phyloP scores from a whole-genome alignment of 2,113 vertebrate species.

The Dermatemys mawii region DNA sequence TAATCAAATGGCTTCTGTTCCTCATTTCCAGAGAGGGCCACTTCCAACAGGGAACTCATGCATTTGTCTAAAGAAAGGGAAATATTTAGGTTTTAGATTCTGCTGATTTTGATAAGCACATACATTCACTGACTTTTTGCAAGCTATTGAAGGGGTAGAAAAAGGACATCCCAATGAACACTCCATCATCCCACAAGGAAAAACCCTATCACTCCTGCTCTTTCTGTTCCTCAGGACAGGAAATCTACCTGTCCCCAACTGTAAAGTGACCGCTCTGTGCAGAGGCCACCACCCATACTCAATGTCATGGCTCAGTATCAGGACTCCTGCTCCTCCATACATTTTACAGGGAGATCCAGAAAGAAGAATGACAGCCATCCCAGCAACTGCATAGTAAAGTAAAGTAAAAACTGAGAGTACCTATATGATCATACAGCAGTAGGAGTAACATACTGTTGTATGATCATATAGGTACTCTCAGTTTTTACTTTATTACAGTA shows the following conservation, averaged over 20 bases:
- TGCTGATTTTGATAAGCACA: not conserved
- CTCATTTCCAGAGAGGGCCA: conserved; percentile 94
- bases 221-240: not conserved
- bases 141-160: not conserved
- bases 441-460: too few relatives aligned
- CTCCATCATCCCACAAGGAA: not conserved
- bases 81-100: conserved; percentile 24
- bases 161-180: not conserved
- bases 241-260: not conserved
- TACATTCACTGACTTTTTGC: not conserved
- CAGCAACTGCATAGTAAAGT: not conserved
- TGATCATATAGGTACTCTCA: not conserved
- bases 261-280: not conserved
- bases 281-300: not conserved
- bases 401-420: too few relatives aligned
- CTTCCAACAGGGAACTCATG: conserved; percentile 93
- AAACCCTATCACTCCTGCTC: not conserved
- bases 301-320: not conserved
- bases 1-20: conserved; percentile 97
- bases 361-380: not conserved
- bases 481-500: not conserved
- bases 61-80: conserved; percentile 83
- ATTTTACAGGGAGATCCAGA: not conserved
- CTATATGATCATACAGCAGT: too few relatives aligned
- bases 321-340: not conserved